Evolutionary conservation across 2,888 invertebrate species (phyloP), one percentile per base, ranked within the genome.

Genomic region (Neoitamus cyanurus): DNA sequence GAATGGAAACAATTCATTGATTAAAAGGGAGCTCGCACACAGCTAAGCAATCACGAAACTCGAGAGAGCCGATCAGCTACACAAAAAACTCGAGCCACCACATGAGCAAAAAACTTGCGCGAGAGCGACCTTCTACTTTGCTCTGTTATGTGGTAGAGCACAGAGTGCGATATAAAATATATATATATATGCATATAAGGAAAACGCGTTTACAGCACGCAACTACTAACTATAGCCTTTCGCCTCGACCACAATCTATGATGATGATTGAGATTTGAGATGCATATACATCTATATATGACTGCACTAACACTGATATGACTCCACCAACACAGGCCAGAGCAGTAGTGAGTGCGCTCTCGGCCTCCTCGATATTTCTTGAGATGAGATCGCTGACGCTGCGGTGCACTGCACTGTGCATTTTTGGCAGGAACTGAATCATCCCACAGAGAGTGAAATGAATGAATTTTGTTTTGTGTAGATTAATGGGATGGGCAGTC

Each of bases 1-100:
- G 87, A 87, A 87, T 87, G 87, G 86, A 86, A 83, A 86, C 73
- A 80, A 84, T 86, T 87, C 86, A 87, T 86, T 87, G 86, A 87
- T 87, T 86, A 86, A 86, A 86, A 78, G 30, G 15, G 30, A 78
- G 31, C 46, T n/a, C 70, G 25, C 37, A 72, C 20, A 42, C 42
- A 69, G 5, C 0, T 2, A 25, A 58, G 15, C 1, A 6, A 20
- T 20, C 48, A 9, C n/a, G 3, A 42, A 42, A 11, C n/a, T n/a
- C 13, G n/a, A 42, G n/a, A 15, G 48, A 48, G n/a, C 7, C 34
- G 34, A 7, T 5, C 34, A 5, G 4, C 34, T 7, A 34, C 3
- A 34, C 34, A 7, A 34, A 34, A 7, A 34, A 34, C 34, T 3
- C 3, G 34, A 34, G 34, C 34, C 34, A 3, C 34, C 34, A 34